Conservation (phyloP, 2,888 invertebrate genomes). For the Drosophila nr. fundita region DNA sequence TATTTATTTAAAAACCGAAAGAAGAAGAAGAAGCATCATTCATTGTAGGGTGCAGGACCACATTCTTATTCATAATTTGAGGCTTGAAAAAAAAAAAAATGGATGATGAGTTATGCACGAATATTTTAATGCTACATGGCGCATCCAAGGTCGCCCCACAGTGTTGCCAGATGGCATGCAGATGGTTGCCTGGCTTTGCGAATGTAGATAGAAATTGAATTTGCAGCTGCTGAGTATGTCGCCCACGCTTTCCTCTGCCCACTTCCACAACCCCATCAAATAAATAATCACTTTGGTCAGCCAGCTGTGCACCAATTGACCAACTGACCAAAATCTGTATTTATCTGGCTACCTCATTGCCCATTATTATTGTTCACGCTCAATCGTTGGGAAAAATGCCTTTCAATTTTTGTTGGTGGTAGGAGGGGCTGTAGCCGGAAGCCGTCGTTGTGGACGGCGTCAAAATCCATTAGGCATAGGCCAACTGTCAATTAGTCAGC, state of each 20-base stretch:
- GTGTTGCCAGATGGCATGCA: slow-evolving; percentile 55
- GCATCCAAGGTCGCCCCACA: slow-evolving; percentile 44
- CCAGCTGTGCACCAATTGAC: slow-evolving; percentile 61
- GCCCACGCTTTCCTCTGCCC: background rate
- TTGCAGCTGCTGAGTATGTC: slow-evolving; percentile 30
- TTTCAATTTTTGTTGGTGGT: background rate
- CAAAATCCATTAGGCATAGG: slow-evolving; percentile 74
- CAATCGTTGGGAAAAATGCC: slow-evolving; percentile 49
- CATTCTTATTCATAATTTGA: slow-evolving; percentile 51
- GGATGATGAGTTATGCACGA: slow-evolving; percentile 33
- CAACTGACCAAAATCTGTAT: slow-evolving; percentile 63
- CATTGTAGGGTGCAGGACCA: slow-evolving; percentile 49
- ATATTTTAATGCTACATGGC: slow-evolving; percentile 17
- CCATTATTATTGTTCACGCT: slow-evolving; percentile 40
- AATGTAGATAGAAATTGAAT: slow-evolving; percentile 2
- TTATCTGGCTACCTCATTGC: slow-evolving; percentile 34
- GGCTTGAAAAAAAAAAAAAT: slow-evolving; percentile 27
- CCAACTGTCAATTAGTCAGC: slow-evolving; percentile 70
- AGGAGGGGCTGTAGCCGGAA: slow-evolving; percentile 46
- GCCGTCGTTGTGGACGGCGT: slow-evolving; percentile 54
- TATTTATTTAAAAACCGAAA: slow-evolving; percentile 50
- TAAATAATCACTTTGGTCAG: slow-evolving; percentile 25
- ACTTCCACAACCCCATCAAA: background rate
- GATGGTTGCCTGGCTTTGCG: slow-evolving; percentile 22
- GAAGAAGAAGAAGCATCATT: background rate